A percentile compares a stretch with the other conserved stretches of the same genome.
phyloP scores from a whole-genome alignment of 2,113 vertebrate species.

The Clinocottus analis region DNA sequence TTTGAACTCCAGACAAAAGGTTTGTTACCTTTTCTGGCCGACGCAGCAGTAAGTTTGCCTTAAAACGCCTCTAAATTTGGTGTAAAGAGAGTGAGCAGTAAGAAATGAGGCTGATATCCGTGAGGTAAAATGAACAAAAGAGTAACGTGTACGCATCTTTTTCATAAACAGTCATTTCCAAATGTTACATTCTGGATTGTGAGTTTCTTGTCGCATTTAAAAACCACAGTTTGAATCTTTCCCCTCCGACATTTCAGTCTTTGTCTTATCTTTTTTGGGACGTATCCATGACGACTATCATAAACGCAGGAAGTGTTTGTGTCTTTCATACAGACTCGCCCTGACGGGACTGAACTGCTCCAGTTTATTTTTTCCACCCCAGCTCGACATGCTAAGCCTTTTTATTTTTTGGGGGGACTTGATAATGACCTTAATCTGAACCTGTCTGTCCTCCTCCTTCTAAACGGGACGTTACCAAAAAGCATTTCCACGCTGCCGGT shows the following conservation, averaged over 20 bases:
- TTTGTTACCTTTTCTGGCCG: no score
- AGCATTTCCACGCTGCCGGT: conserved; percentile 14
- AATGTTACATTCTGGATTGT: not conserved
- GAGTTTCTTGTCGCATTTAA: not conserved
- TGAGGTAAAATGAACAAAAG: no score
- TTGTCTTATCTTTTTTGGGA: not conserved
- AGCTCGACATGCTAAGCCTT: conserved; percentile 24
- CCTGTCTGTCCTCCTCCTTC: conserved; percentile 28
- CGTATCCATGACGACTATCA: not conserved
- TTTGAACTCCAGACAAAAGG: no score
- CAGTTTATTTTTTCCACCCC: not conserved
- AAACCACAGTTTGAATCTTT: not conserved
- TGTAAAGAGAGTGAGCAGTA: no score
- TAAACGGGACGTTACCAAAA: conserved; percentile 16
- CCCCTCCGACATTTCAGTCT: not conserved
- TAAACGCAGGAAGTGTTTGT: conserved; percentile 1
- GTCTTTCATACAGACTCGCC: not conserved
- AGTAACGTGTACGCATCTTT: no score
- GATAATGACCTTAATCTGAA: conserved; percentile 49
- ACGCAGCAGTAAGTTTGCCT: no score
- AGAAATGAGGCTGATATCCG: no score
- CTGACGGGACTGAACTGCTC: not conserved
- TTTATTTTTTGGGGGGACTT: conserved; percentile 8
- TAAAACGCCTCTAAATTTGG: no score
- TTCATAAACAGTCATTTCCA: not conserved